phyloP scores from a whole-genome alignment of 2,888 invertebrate genomes.

The Cylloceria caligata region DNA sequence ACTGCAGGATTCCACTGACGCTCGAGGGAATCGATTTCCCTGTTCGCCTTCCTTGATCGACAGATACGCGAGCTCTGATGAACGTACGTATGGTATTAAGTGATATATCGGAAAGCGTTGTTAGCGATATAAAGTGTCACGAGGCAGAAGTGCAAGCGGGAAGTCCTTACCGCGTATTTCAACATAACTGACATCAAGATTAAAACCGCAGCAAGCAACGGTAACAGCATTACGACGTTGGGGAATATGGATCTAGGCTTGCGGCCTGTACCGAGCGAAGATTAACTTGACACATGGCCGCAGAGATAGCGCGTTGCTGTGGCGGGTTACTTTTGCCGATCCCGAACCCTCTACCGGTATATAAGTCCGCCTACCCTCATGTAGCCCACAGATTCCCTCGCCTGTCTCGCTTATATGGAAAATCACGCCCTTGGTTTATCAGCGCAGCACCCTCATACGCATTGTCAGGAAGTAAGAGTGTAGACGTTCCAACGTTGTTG shows the following conservation, averaged over 20 bases:
- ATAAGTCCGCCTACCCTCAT: slow-evolving; percentile 53
- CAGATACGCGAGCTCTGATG: neutral
- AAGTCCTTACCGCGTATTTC: slow-evolving; percentile 58
- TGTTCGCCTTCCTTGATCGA: neutral
- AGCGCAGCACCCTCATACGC: slow-evolving; percentile 45
- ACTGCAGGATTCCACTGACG: neutral
- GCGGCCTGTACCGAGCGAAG: slow-evolving; percentile 71
- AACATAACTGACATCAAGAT: slow-evolving; percentile 68
- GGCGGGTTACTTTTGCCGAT: slow-evolving; percentile 50
- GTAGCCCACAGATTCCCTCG: slow-evolving; percentile 42
- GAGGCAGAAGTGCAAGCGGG: neutral
- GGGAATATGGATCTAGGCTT: slow-evolving; percentile 42
- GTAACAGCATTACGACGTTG: slow-evolving; percentile 48
- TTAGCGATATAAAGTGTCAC: neutral
- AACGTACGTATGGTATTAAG: slow-evolving; percentile 21
- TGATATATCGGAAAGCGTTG: slow-evolving; percentile 45
- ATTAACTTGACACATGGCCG: slow-evolving; percentile 79
- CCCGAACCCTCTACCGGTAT: slow-evolving; percentile 50
- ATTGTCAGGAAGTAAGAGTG: slow-evolving; percentile 14
- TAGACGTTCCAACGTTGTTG: neutral
- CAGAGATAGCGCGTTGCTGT: slow-evolving; percentile 72
- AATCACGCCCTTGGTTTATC: slow-evolving; percentile 61
- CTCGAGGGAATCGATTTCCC: slow-evolving; percentile 9
- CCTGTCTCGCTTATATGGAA: slow-evolving; percentile 64
- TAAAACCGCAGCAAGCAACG: slow-evolving; percentile 72